These are phyloP conservation scores for Pachliopta kotzebuea DNA, from an alignment of 2,888 invertebrate species.

Conservation along the genomic window DNA sequence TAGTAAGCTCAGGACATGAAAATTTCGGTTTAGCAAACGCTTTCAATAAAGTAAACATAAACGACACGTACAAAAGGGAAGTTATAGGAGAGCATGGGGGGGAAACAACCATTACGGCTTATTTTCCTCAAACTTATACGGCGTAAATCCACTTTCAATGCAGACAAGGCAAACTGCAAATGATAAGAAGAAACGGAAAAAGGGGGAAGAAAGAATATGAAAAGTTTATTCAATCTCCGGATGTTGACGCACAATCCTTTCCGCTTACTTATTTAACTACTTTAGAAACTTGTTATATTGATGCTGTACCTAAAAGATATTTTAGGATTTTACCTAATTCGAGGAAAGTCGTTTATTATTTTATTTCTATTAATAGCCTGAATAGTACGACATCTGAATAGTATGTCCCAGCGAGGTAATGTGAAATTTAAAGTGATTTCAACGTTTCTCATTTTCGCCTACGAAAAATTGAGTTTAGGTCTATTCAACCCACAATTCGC, in stretches of 20 bases:
- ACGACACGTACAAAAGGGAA: conserved; percentile 1
- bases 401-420: conserved; percentile 20
- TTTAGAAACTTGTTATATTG: neutral
- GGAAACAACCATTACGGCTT: conserved; percentile 29
- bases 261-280: conserved; percentile 50
- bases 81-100: conserved; percentile 6
- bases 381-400: neutral
- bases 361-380: too few relatives aligned
- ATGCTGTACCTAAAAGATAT: neutral
- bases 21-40: neutral
- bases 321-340: neutral
- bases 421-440: conserved; percentile 36
- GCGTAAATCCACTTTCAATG: conserved; percentile 41
- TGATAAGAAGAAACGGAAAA: conserved; percentile 45
- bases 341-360: too few relatives aligned
- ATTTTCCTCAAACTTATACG: conserved; percentile 31
- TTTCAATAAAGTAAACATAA: conserved; percentile 20
- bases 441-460: conserved; percentile 59
- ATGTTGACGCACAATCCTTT: conserved; percentile 52
- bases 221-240: conserved; percentile 60
- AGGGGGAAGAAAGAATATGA: conserved; percentile 52
- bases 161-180: conserved; percentile 43
- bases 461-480: conserved; percentile 65
- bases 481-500: conserved; percentile 59
- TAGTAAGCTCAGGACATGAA: neutral